Evolutionary conservation across 2,888 invertebrate species (phyloP).

Genomic region (Ochlodes sylvanus): DNA sequence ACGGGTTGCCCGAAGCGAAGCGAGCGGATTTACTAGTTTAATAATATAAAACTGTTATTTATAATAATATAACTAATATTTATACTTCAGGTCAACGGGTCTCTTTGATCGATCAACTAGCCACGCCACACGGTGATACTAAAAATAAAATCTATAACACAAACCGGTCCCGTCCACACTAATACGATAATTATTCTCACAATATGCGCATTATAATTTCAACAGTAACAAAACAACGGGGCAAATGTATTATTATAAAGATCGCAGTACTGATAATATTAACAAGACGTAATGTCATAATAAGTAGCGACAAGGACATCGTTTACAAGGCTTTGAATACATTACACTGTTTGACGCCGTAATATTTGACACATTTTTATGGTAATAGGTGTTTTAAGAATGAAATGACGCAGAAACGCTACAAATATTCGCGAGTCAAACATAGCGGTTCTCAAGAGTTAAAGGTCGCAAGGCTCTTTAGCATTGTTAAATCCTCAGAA

Average conservation of each 20-base stretch:
- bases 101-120: constrained; percentile 28
- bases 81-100: constrained; percentile 20
- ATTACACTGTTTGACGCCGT: background rate
- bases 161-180: background rate
- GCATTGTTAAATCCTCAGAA: too few relatives aligned
- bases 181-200: constrained; percentile 4
- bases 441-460: too few relatives aligned
- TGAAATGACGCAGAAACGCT: background rate
- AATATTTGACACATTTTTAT: background rate
- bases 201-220: constrained; percentile 16
- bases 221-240: constrained; percentile 17
- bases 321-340: background rate
- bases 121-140: background rate
- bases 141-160: constrained; percentile 2
- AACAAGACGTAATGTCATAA: constrained; percentile 22
- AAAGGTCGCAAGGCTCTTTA: too few relatives aligned
- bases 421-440: background rate
- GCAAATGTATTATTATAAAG: constrained; percentile 19
- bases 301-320: constrained; percentile 22
- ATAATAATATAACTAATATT: background rate
- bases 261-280: constrained; percentile 17
- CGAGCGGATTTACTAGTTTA: too few relatives aligned
- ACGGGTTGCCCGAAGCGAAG: too few relatives aligned
- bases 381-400: background rate
- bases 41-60: background rate